Evolutionary conservation across 2,888 invertebrate species (phyloP), one percentile per base, ranked within the genome.

Genomic region (Boloria euphrosyne): DNA sequence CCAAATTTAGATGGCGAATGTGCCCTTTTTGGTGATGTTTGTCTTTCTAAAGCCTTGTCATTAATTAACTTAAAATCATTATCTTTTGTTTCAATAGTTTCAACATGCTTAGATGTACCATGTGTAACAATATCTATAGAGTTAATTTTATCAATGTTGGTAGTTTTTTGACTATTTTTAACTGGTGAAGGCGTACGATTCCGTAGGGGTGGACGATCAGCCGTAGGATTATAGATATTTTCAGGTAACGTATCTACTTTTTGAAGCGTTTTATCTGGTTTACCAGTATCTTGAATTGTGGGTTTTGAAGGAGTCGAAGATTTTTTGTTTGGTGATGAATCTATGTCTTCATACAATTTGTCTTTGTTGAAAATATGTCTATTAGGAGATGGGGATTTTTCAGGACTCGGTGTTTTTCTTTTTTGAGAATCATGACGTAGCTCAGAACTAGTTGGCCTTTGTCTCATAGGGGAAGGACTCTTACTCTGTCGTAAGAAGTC

Each of bases 1-100:
- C 73, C 78, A 67, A 75, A 78, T 70, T 82, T 81, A 0, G 74
- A 66, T 14, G 82, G 79, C 0, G 80, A 82, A 43, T 70, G 52
- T 67, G 78, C 78, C 47, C 74, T 66, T 49, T 22, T 62, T 59
- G 66, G 67, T 46, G 63, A 57, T 14, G 55, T 16, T 44, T 38
- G 54, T 55, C 17, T n/a, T 44, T 22, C 27, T 27, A 50, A 46
- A 60, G 51, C 46, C 51, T 55, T 65, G 31, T 54, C 46, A 57
- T n/a, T 46, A 64, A 49, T 14, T 0, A 18, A 17, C 38, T 31
- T 14, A 16, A 38, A 13, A 55, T 62, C n/a, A 53, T 18, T 54
- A 4, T 31, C 5, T 66, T 52, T 50, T n/a, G 14, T 46, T 13
- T 60, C 54, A n/a, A 49, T 43, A n/a, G 46, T 46, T 18, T 53